Evolutionary conservation across 2,888 invertebrate species (phyloP).

Genomic region (Polia nebulosa): DNA sequence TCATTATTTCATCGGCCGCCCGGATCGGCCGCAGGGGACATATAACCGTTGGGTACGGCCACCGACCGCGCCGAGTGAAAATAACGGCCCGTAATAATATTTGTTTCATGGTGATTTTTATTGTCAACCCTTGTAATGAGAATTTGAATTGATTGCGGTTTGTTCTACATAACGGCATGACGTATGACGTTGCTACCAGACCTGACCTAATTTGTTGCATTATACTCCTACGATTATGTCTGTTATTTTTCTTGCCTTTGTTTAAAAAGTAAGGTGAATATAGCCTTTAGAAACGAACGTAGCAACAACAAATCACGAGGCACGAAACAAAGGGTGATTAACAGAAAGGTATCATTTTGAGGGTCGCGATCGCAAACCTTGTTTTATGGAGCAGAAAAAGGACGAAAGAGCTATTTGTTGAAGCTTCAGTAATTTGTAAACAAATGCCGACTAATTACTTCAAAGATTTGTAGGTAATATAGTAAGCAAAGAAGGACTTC

Average conservation of each 20-base stretch:
- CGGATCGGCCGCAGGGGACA: conserved; percentile 79
- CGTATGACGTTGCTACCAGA: not conserved
- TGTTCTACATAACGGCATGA: conserved; percentile 38
- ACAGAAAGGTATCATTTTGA: conserved; percentile 61
- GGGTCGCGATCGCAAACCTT: conserved; percentile 48
- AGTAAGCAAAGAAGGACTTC: conserved; percentile 18
- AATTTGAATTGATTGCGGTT: conserved; percentile 60
- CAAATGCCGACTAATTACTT: conserved; percentile 52
- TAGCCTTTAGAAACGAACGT: conserved; percentile 49
- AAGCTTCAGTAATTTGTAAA: conserved; percentile 61
- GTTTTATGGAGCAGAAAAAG: conserved; percentile 63
- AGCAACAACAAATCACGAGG: conserved; percentile 59
- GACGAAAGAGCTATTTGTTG: conserved; percentile 51
- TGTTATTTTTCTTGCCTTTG: conserved; percentile 24
- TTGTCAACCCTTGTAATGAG: conserved; percentile 61
- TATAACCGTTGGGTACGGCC: conserved; percentile 76
- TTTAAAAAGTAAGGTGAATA: conserved; percentile 25
- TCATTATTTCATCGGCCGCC: conserved; percentile 84
- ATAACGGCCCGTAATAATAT: conserved; percentile 72
- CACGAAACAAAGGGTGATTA: conserved; percentile 62
- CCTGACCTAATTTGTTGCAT: conserved; percentile 23
- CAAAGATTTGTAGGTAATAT: conserved; percentile 38
- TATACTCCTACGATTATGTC: not conserved
- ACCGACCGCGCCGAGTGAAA: conserved; percentile 71
- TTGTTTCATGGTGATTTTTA: conserved; percentile 74